Base-by-base conservation (phyloP, 2,888 invertebrate genomes). In the Drosophila leonis region DNA sequence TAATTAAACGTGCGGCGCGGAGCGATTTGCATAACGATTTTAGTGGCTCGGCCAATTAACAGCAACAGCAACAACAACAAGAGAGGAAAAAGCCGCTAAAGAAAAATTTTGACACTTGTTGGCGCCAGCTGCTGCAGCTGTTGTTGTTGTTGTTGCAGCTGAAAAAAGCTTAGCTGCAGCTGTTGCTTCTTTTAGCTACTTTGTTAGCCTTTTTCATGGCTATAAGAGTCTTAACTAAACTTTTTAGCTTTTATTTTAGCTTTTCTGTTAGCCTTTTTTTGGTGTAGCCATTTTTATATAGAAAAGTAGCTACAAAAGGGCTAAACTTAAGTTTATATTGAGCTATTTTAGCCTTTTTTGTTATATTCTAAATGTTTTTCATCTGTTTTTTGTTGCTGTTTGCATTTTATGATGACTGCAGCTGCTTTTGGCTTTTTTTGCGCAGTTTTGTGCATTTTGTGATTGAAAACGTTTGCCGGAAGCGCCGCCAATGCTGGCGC, bases 71-170 rank as follows among this genome's bases (percentile, higher is more conserved):
- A n/a, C 59, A 62, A 29, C 67, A 60, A 65, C 27, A 35, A 48
- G 52, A 65, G 41, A 5, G 29, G 13, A 18, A 52, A 55, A 49
- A 64, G 39, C 39, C 39, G 49, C 49, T 49, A 49, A 27, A 44
- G 33, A 71, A 82, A 67, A 83, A 74, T 68, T 68, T 88, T 88
- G 87, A 88, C 87, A 88, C 83, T 88, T 88, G 87, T 76, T 90
- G 90, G 89, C 87, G 90, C 89, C 89, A 75, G 41, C 56, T 24
- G 63, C 69, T 72, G 42, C 4, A 24, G 27, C 29, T 29, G 33
- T 35, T 59, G 52, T 54, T 56, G 60, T n/a, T 61, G 48, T n/a
- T 18, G 42, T 55, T 49, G 59, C 2, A 10, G n/a, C 48, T n/a
- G 1, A 29, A 10, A 20, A 37, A 20, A 15, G 46, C 46, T 48